phyloP scores from a whole-genome alignment of 2,888 invertebrate genomes.

The Tetrapedia diversipes region DNA sequence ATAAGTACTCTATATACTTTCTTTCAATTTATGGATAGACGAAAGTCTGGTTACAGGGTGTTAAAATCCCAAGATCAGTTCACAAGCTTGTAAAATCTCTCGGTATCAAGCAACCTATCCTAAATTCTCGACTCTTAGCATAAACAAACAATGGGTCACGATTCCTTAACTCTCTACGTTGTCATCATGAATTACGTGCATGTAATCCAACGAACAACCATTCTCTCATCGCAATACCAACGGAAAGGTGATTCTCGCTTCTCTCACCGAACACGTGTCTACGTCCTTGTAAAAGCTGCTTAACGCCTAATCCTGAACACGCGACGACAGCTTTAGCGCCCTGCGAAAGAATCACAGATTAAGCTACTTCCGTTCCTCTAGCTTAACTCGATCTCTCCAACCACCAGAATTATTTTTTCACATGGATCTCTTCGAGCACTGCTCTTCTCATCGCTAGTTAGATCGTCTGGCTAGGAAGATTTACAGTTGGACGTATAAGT shows the following conservation, averaged over 20 bases:
- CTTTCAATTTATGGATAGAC: too few relatives aligned
- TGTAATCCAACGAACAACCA: not conserved
- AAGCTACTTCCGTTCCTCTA: constrained; percentile 5
- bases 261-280: constrained; percentile 11
- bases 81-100: too few relatives aligned
- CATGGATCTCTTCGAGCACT: not conserved
- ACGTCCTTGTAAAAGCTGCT: constrained; percentile 19
- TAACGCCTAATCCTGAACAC: constrained; percentile 22
- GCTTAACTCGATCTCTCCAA: constrained; percentile 28
- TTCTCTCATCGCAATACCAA: not conserved
- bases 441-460: not conserved
- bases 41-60: too few relatives aligned
- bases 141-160: too few relatives aligned
- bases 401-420: not conserved
- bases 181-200: too few relatives aligned
- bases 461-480: not conserved
- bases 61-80: too few relatives aligned
- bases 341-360: constrained; percentile 39
- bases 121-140: too few relatives aligned
- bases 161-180: not conserved
- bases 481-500: too few relatives aligned
- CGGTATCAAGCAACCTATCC: too few relatives aligned
- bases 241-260: not conserved
- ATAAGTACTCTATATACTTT: too few relatives aligned
- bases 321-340: constrained; percentile 13